A percentile compares a stretch with the other conserved stretches of the same genome.
phyloP scores from a whole-genome alignment of 2,113 vertebrate genomes.

The Plectropomus leopardus region DNA sequence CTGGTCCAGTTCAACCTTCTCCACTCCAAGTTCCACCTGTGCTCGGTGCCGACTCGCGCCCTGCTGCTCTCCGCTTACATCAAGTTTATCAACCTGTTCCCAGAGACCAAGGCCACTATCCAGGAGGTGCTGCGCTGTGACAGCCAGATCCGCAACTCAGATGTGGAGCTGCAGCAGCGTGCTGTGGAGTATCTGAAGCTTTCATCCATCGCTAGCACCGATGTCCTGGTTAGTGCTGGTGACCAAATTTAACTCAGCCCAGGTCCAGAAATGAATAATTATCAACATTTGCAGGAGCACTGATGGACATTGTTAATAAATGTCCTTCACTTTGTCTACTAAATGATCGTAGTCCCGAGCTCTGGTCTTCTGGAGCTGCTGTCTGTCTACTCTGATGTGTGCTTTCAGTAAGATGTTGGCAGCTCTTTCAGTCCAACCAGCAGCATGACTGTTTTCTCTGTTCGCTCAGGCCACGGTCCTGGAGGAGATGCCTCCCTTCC shows the following conservation, averaged over 20 bases:
- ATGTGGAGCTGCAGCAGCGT: conserved; percentile 94
- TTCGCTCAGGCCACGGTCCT: conserved; percentile 90
- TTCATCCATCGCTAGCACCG: conserved; percentile 93
- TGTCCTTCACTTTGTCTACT: not conserved
- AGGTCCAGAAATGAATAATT: not conserved
- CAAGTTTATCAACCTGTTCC: conserved; percentile 97
- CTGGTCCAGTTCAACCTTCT: conserved; percentile 95
- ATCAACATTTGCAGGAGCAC: not conserved
- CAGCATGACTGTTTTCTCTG: not conserved
- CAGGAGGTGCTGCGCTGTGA: conserved; percentile 93
- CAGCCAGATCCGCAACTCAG: conserved; percentile 94
- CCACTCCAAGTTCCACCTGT: conserved; percentile 95
- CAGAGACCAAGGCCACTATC: conserved; percentile 95
- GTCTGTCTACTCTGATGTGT: not conserved
- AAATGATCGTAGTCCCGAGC: not conserved
- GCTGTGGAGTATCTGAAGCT: conserved; percentile 95
- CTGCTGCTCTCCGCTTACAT: conserved; percentile 94
- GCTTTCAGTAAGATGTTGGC: not conserved
- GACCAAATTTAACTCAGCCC: not conserved
- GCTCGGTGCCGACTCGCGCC: conserved; percentile 91
- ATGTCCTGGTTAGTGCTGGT: conserved; percentile 89
- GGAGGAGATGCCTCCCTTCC: conserved; percentile 96
- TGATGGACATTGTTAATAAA: not conserved
- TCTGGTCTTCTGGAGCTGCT: not conserved
- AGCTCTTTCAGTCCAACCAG: not conserved